Percentiles rank a stretch among this genome's conserved stretches.
phyloP scores from a whole-genome alignment of 2,113 vertebrate genomes.

The Hylia prasina region DNA sequence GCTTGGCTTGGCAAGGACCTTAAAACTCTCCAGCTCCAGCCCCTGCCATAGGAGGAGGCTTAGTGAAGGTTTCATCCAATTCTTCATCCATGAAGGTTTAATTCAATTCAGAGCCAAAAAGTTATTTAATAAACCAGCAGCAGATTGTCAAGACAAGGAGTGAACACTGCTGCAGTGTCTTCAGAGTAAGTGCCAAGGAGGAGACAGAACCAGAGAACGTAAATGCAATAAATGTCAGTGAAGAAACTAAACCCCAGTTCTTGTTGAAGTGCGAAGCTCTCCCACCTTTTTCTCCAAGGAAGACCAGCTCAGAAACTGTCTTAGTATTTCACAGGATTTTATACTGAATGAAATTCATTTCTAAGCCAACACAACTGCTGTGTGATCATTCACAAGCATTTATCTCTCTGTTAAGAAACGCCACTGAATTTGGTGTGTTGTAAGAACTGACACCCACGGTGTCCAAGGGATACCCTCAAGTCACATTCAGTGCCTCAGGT shows the following conservation, averaged over 20 bases:
- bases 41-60: rapidly evolving
- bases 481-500: too few species aligned
- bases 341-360: background rate
- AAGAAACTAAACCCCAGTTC: background rate
- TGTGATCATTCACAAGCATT: background rate
- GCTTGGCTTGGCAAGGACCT: background rate
- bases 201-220: background rate
- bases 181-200: background rate
- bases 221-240: background rate
- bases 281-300: background rate
- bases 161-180: background rate
- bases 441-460: rapidly evolving
- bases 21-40: background rate
- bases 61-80: background rate
- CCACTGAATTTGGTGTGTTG: background rate
- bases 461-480: background rate
- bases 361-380: background rate
- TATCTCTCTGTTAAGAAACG: background rate
- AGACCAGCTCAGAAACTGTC: background rate
- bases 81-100: background rate
- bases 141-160: background rate
- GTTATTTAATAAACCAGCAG: background rate
- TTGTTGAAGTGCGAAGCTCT: rapidly evolving
- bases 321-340: background rate
- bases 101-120: background rate